phyloP scores from a whole-genome alignment of 2,888 invertebrate species.

The Lamellibrachia satsuma region DNA sequence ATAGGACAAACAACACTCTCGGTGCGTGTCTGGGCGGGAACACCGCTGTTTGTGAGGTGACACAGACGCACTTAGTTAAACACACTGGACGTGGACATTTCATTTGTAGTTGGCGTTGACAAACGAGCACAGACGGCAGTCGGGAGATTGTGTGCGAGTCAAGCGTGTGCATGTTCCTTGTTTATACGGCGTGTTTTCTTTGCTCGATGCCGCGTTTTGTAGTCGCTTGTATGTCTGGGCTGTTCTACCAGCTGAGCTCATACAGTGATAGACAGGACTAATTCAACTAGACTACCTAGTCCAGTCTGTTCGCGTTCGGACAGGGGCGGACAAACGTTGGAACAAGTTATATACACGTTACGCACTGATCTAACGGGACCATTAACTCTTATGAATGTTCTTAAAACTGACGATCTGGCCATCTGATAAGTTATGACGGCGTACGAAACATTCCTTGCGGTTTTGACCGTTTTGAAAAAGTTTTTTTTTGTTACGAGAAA shows the following conservation, averaged over 20 bases:
- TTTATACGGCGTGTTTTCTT: background rate
- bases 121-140: background rate
- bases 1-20: background rate
- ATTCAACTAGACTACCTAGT: background rate
- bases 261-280: background rate
- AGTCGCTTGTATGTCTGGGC: background rate
- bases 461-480: too few relatives aligned
- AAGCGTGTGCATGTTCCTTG: background rate
- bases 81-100: background rate
- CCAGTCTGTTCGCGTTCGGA: background rate
- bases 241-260: too few relatives aligned
- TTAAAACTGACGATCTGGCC: background rate
- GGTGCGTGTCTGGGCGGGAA: conserved; percentile 9
- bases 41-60: background rate
- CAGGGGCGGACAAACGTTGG: too few relatives aligned
- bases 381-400: background rate
- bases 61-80: background rate
- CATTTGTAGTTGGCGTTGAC: background rate
- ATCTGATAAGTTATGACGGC: too few relatives aligned
- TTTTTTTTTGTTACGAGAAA: too few relatives aligned
- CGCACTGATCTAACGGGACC: background rate
- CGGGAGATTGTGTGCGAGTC: background rate
- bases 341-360: too few relatives aligned
- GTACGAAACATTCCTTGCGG: too few relatives aligned
- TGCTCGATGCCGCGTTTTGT: background rate